Evolutionary conservation across 1,140 invertebrate genomes (phyloP).

Genomic region (Eupeodes corollae): DNA sequence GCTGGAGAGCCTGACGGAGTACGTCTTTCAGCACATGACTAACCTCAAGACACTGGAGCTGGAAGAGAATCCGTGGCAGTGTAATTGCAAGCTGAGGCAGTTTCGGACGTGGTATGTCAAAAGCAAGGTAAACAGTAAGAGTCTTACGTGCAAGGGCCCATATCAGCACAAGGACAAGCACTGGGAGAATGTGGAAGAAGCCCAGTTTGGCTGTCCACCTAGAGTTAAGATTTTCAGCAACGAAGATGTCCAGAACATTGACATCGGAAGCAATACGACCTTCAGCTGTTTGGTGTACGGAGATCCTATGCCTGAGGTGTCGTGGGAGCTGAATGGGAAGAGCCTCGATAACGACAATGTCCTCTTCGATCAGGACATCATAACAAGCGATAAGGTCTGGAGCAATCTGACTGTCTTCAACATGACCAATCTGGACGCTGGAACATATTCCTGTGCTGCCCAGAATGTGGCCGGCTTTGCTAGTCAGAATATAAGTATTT

Average conservation of each 20-base stretch:
- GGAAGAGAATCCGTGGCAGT: constrained; percentile 80
- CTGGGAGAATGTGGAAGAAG: constrained; percentile 54
- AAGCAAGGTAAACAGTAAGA: constrained; percentile 52
- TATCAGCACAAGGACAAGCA: constrained; percentile 43
- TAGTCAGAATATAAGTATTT: constrained; percentile 55
- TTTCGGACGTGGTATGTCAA: constrained; percentile 70
- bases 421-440: constrained; percentile 62
- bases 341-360: constrained; percentile 41
- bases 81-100: constrained; percentile 71
- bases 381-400: constrained; percentile 42
- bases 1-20: constrained; percentile 51
- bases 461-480: constrained; percentile 61
- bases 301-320: constrained; percentile 70
- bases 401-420: constrained; percentile 61
- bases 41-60: constrained; percentile 65
- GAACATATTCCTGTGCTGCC: constrained; percentile 68
- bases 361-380: constrained; percentile 30
- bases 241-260: constrained; percentile 52
- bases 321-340: constrained; percentile 70
- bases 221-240: constrained; percentile 45
- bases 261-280: constrained; percentile 62
- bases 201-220: constrained; percentile 65
- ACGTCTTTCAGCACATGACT: constrained; percentile 51
- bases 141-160: constrained; percentile 51
- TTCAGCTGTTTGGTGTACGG: constrained; percentile 69